These are phyloP conservation scores for Hemitrygon akajei DNA, from an alignment of 2,797 vertebrate genomes.

Conservation along the genomic window DNA sequence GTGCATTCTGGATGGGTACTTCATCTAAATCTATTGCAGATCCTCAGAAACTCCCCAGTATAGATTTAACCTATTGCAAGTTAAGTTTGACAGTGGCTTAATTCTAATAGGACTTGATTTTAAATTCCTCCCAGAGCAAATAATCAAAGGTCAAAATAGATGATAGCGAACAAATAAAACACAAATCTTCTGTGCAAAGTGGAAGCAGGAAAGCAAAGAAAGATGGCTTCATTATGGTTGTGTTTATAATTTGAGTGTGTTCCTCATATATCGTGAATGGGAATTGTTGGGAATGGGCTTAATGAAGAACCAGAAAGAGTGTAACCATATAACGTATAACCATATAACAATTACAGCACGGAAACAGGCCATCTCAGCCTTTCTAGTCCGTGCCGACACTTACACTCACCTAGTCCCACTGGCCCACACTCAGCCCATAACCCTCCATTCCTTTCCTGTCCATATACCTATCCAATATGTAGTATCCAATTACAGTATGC, in stretches of 20 bases:
- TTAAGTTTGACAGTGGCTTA: not conserved
- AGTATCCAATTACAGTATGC: too few species aligned
- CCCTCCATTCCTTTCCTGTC: too few species aligned
- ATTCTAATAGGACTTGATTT: not conserved
- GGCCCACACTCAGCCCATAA: too few species aligned
- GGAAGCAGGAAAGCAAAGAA: not conserved
- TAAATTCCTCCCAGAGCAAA: conserved; percentile 4
- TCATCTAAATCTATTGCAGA: conserved; percentile 17
- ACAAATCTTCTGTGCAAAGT: not conserved
- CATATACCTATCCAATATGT: too few species aligned
- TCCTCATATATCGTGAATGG: not conserved
- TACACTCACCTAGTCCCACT: too few species aligned
- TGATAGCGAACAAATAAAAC: not conserved
- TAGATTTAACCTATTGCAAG: conserved; percentile 12
- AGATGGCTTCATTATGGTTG: not conserved
- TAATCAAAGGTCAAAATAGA: not conserved
- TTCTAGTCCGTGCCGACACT: too few species aligned
- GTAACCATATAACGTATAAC: too few species aligned
- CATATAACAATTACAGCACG: too few species aligned
- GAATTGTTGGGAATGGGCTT: not conserved
- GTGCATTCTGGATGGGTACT: not conserved
- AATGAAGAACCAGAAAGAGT: not conserved
- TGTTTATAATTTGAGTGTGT: not conserved
- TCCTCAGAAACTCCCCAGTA: not conserved
- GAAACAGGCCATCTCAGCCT: too few species aligned